Evolutionary conservation across 2,888 invertebrate species (phyloP).

Genomic region (Capitulum mitella): DNA sequence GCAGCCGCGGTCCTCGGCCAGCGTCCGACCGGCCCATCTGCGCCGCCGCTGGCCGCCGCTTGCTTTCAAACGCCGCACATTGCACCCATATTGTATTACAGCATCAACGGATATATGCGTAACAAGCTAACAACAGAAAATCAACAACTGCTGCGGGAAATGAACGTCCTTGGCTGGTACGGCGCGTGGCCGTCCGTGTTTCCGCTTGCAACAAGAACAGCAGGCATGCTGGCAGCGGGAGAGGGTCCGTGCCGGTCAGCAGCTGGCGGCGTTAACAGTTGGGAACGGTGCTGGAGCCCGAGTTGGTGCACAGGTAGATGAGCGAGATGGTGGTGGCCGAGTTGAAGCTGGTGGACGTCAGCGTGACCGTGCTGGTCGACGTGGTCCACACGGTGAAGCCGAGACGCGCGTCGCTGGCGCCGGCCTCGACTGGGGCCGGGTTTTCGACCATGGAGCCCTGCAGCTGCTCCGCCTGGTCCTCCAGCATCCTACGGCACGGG

Average conservation of each 20-base stretch:
- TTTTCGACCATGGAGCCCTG: neutral
- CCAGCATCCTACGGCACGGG: neutral
- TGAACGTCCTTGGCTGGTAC: neutral
- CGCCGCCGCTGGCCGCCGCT: no score
- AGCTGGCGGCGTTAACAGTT: neutral
- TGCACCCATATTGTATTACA: neutral
- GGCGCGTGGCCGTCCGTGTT: neutral
- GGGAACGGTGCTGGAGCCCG: neutral
- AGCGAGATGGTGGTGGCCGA: neutral
- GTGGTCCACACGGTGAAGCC: slow-evolving; percentile 9
- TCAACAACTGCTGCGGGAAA: neutral
- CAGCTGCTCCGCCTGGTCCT: neutral
- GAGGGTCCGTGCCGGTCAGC: neutral
- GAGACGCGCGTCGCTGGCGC: neutral
- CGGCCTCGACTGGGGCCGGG: neutral
- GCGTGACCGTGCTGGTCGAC: neutral
- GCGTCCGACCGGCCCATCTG: no score
- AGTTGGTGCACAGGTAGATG: neutral
- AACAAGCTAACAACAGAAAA: slow-evolving; percentile 14
- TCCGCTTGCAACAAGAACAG: no score
- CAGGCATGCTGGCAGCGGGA: neutral
- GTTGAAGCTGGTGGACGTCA: neutral
- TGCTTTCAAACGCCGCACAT: no score
- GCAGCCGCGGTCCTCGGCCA: no score
- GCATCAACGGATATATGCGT: neutral